Conservation (phyloP, 1,140 invertebrate genomes). For the Parapsyche elsis region DNA sequence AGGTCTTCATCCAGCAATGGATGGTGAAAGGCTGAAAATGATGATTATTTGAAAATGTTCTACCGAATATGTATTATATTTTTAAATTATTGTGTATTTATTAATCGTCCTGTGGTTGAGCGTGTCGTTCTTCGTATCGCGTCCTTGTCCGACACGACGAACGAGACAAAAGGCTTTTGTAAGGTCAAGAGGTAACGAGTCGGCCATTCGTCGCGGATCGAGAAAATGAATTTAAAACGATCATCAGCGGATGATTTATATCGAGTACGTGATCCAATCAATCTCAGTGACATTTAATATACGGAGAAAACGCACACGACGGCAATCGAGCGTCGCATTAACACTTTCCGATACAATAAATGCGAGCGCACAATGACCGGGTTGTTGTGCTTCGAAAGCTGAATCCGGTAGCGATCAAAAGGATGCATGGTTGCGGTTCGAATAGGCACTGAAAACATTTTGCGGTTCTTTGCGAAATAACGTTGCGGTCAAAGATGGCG, state of each 20-base stretch:
- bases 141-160: conserved; percentile 31
- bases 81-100: no score
- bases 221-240: conserved; percentile 39
- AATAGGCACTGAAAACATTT: conserved; percentile 21
- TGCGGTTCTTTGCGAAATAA: conserved; percentile 37
- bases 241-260: conserved; percentile 42
- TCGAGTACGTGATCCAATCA: conserved; percentile 43
- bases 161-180: conserved; percentile 41
- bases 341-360: no score
- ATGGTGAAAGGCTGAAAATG: no score
- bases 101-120: conserved; percentile 1
- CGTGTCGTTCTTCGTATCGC: neutral
- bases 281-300: conserved; percentile 29
- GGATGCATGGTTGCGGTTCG: neutral
- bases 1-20: no score
- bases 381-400: conserved; percentile 6
- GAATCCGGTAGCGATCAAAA: conserved; percentile 52
- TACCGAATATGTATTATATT: no score
- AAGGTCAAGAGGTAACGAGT: conserved; percentile 40
- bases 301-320: conserved; percentile 1
- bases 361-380: no score
- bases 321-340: neutral
- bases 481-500: conserved; percentile 22
- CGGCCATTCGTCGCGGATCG: conserved; percentile 36
- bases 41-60: no score